A percentile compares a stretch with the other conserved stretches of the same genome.
Conservation (phyloP, 2,888 invertebrate genomes). For the Drosophila eohydei region DNA sequence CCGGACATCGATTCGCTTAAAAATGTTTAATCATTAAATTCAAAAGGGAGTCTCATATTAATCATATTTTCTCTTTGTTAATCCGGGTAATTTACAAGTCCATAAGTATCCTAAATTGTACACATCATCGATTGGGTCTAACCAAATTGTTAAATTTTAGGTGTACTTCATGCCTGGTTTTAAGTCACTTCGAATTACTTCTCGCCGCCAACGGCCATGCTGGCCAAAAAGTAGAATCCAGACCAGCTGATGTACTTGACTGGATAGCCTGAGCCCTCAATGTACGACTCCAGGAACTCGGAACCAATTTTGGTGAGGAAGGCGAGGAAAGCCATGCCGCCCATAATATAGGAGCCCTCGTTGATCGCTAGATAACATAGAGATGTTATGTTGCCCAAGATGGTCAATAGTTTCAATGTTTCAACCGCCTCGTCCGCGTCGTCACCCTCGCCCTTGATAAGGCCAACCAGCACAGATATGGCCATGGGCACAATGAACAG, state of each 20-base stretch:
- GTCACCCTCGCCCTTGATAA: constrained; percentile 35
- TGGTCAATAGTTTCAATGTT: constrained; percentile 66
- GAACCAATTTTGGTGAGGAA: constrained; percentile 69
- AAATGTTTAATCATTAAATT: constrained; percentile 8
- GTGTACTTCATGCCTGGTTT: background rate
- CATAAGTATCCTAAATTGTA: background rate
- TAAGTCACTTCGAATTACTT: constrained; percentile 20
- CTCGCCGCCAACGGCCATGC: constrained; percentile 37
- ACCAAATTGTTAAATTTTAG: background rate
- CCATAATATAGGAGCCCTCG: constrained; percentile 61
- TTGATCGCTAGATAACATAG: constrained; percentile 72
- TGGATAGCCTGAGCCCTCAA: constrained; percentile 26
- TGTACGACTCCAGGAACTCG: constrained; percentile 30
- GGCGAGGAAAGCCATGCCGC: constrained; percentile 70
- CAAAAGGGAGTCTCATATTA: constrained; percentile 5
- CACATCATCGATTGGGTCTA: background rate
- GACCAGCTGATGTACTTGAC: constrained; percentile 57
- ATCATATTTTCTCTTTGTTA: constrained; percentile 6
- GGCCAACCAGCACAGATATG: constrained; percentile 43
- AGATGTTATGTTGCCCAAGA: constrained; percentile 77
- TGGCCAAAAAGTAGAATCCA: constrained; percentile 54
- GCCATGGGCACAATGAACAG: constrained; percentile 75
- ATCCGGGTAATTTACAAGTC: constrained; percentile 15
- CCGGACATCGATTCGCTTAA: background rate
- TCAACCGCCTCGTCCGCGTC: constrained; percentile 16